Percentiles rank a stretch among this genome's conserved stretches.
phyloP scores from a whole-genome alignment of 2,113 vertebrate genomes.

The Menidia beryllina region DNA sequence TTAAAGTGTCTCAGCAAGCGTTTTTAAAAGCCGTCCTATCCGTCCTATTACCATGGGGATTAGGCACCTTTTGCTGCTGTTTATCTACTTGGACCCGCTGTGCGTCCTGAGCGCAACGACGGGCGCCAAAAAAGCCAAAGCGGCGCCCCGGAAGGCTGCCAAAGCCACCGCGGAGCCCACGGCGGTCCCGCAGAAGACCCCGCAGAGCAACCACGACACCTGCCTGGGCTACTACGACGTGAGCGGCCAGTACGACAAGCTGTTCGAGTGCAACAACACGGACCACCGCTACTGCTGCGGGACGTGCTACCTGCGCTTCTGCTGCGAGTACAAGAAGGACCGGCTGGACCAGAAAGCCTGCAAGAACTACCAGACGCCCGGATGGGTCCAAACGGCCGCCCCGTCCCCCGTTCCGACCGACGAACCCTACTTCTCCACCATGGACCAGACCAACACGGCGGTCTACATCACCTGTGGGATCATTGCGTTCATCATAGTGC shows the following conservation, averaged over 20 bases:
- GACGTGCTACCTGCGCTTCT: slow-evolving; percentile 97
- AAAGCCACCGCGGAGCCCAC: slow-evolving; percentile 75
- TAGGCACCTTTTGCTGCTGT: slow-evolving; percentile 81
- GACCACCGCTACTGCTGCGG: slow-evolving; percentile 98
- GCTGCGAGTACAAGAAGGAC: slow-evolving; percentile 95
- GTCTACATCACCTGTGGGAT: slow-evolving; percentile 98
- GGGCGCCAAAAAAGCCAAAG: slow-evolving; percentile 78
- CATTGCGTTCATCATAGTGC: slow-evolving; percentile 94
- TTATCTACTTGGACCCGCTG: slow-evolving; percentile 83
- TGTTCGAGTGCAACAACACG: slow-evolving; percentile 98
- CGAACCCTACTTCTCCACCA: slow-evolving; percentile 91
- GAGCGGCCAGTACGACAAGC: slow-evolving; percentile 96
- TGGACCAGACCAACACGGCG: slow-evolving; percentile 96
- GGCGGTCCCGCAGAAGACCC: slow-evolving; percentile 58
- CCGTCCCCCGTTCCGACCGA: slow-evolving; percentile 83
- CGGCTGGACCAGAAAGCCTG: slow-evolving; percentile 94
- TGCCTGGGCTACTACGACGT: slow-evolving; percentile 98
- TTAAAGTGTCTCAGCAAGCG: slow-evolving; percentile 31
- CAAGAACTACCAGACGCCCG: slow-evolving; percentile 91
- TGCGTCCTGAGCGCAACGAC: slow-evolving; percentile 77
- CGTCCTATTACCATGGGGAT: slow-evolving; percentile 82
- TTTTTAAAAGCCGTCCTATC: slow-evolving; percentile 33
- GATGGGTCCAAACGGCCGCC: slow-evolving; percentile 88
- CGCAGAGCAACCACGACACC: slow-evolving; percentile 86
- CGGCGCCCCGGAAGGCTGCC: slow-evolving; percentile 53